Evolutionary conservation across 2,888 invertebrate genomes (phyloP).

Genomic region (Prosapia bicincta): DNA sequence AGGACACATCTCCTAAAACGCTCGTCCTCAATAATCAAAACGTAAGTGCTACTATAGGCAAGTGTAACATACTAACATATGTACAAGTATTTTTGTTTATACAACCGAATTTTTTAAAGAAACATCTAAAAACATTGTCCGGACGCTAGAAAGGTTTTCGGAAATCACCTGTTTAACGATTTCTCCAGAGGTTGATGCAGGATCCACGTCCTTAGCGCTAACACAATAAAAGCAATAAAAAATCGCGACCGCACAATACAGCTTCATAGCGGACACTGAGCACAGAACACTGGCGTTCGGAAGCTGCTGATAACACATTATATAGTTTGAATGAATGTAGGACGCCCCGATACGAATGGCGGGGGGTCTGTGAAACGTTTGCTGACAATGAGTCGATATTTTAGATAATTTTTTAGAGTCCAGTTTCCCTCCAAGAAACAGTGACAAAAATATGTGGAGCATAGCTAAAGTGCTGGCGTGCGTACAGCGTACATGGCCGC

Average conservation of each 20-base stretch:
- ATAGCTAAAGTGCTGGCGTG: no score
- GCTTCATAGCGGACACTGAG: background rate
- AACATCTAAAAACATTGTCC: no score
- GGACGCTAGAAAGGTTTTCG: no score
- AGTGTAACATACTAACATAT: no score
- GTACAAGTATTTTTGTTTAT: no score
- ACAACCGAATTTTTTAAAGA: no score
- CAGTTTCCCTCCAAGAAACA: background rate
- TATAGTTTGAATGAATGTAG: background rate
- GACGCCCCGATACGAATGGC: background rate
- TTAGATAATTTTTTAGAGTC: background rate
- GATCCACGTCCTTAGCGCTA: background rate
- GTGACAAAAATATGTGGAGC: background rate
- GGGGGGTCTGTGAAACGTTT: background rate
- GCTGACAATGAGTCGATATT: background rate
- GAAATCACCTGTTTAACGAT: background rate
- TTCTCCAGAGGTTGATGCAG: background rate
- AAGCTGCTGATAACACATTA: background rate
- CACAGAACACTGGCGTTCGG: no score
- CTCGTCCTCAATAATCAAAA: no score
- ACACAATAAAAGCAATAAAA: background rate
- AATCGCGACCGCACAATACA: background rate
- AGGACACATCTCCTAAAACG: no score
- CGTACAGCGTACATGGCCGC: no score
- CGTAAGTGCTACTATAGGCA: no score